Conservation (phyloP, 2,888 invertebrate species). For the Chydorus sphaericus region DNA sequence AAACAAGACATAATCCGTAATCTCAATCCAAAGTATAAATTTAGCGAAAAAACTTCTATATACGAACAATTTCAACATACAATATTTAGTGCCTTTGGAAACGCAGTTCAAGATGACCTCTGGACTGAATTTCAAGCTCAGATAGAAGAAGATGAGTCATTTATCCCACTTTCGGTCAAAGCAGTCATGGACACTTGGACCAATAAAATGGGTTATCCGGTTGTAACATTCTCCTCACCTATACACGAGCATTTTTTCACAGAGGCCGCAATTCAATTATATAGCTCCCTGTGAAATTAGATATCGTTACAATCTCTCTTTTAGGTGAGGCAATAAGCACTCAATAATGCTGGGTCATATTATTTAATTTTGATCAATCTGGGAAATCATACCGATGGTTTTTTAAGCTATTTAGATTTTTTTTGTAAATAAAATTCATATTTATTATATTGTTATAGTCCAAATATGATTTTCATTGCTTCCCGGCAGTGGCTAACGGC, state of each 20-base stretch:
- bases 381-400: no score
- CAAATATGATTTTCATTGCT: slow-evolving; percentile 71
- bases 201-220: slow-evolving; percentile 28
- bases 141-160: slow-evolving; percentile 41
- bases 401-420: no score
- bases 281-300: no score
- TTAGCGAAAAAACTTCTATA: no score
- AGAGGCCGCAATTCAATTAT: no score
- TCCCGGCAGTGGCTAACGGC: slow-evolving; percentile 67
- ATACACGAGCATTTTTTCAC: slow-evolving; percentile 28
- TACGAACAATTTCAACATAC: no score
- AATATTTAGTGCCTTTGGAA: no score
- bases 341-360: slow-evolving; percentile 21
- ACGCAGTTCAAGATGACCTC: slow-evolving; percentile 69
- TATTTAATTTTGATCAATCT: slow-evolving; percentile 23
- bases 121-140: slow-evolving; percentile 65
- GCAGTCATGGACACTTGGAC: slow-evolving; percentile 40
- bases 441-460: slow-evolving; percentile 48
- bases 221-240: slow-evolving; percentile 41
- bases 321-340: no score
- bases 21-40: no score
- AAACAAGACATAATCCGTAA: slow-evolving; percentile 53
- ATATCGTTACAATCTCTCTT: no score
- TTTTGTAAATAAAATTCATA: neutral
- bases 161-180: slow-evolving; percentile 34